These are phyloP conservation scores for Oryzias celebensis DNA, from an alignment of 2,113 vertebrate species.

Conservation along the genomic window DNA sequence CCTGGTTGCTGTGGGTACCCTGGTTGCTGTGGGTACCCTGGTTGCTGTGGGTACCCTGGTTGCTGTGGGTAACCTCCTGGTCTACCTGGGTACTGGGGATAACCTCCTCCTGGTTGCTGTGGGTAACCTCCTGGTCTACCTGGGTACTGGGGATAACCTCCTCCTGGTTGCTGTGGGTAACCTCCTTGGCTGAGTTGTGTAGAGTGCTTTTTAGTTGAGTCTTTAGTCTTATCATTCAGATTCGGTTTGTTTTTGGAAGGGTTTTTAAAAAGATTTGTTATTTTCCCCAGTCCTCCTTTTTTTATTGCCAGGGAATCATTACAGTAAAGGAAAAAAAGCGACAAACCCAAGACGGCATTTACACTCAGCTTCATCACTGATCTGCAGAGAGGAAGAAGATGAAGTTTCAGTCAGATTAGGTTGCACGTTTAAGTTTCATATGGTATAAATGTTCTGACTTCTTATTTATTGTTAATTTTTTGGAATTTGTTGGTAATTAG, in stretches of 20 bases:
- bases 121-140: constrained; percentile 11
- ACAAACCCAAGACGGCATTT: constrained; percentile 28
- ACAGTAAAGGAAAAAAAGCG: constrained; percentile 34
- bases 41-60: background rate
- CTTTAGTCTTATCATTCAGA: constrained; percentile 14
- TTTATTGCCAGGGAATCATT: constrained; percentile 39
- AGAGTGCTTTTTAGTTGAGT: constrained; percentile 13
- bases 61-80: background rate
- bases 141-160: background rate
- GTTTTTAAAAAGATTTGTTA: constrained; percentile 44
- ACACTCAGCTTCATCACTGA: constrained; percentile 40
- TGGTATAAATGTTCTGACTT: too few species aligned
- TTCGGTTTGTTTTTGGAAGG: constrained; percentile 23
- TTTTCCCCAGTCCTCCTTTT: constrained; percentile 9
- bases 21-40: background rate
- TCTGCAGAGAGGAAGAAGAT: constrained; percentile 24
- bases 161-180: constrained; percentile 13
- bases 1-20: constrained; percentile 3
- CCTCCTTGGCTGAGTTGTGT: constrained; percentile 16
- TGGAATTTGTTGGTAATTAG: too few species aligned
- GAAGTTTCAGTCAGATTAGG: background rate
- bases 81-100: constrained; percentile 8
- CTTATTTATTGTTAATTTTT: too few species aligned
- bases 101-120: constrained; percentile 12
- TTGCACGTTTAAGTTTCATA: too few species aligned